Evolutionary conservation across 2,113 vertebrate species (phyloP).

Genomic region (Takifugu bimaculatus): DNA sequence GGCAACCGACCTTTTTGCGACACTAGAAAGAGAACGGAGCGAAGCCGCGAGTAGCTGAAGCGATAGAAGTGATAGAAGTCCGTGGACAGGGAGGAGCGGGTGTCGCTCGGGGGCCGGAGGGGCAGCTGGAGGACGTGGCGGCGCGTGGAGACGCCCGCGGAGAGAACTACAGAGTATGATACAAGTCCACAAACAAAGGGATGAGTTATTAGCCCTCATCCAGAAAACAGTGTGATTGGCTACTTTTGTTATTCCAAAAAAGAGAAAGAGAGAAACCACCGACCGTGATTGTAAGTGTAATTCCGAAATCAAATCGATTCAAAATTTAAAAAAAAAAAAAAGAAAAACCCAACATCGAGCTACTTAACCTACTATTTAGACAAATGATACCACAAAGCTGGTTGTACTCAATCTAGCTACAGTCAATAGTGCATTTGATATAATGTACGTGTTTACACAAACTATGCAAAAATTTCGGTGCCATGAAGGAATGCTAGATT

Average conservation of each 20-base stretch:
- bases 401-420: slow-evolving; percentile 73
- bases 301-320: slow-evolving; percentile 52
- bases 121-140: slow-evolving; percentile 34
- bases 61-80: slow-evolving; percentile 60
- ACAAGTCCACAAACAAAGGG: slow-evolving; percentile 56
- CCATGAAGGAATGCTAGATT: slow-evolving; percentile 68
- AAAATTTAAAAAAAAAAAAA: slow-evolving; percentile 36
- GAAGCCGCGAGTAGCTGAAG: slow-evolving; percentile 64
- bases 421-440: slow-evolving; percentile 79
- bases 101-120: slow-evolving; percentile 34
- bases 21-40: slow-evolving; percentile 59
- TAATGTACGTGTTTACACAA: slow-evolving; percentile 68
- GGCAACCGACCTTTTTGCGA: slow-evolving; percentile 39
- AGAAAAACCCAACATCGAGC: slow-evolving; percentile 65
- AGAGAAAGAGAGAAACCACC: slow-evolving; percentile 41
- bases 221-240: slow-evolving; percentile 56
- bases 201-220: slow-evolving; percentile 61
- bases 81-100: slow-evolving; percentile 57
- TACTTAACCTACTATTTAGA: slow-evolving; percentile 72
- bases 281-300: slow-evolving; percentile 46
- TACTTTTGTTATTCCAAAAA: slow-evolving; percentile 59
- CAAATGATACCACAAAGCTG: slow-evolving; percentile 71
- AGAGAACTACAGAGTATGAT: slow-evolving; percentile 63
- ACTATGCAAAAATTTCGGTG: slow-evolving; percentile 70
- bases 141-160: slow-evolving; percentile 50